Base-by-base conservation (phyloP, 1,140 invertebrate genomes). In the Drosophila navojoa region DNA sequence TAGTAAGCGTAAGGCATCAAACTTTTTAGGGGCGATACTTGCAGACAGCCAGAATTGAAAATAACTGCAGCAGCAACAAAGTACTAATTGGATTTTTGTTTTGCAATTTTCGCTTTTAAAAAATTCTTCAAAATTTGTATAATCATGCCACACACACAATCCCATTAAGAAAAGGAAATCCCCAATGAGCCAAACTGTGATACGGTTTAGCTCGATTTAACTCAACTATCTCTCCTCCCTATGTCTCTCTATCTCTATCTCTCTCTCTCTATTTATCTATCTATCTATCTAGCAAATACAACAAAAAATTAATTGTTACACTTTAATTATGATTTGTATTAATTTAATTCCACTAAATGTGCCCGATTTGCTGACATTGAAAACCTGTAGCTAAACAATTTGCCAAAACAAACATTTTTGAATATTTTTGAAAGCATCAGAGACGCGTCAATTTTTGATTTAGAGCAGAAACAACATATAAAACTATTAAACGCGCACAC, bases 81-180 rank as follows among this genome's bases (percentile, higher is more conserved):
- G 71, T 58, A 78, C 71, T 44, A 79, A 91, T 91, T 91, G 90
- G 90, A 91, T 91, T 91, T 91, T 91, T 91, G 90, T 91, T 91
- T 90, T 92, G 91, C 90, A 92, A 92, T 91, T 92, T 91, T 91
- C 84, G 91, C 87, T 90, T 80, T 86, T 77, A 79, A 89, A 89
- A 25, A 89, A 75, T 73, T 61, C 67, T 75, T 78, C 45, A 22
- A 73, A 87, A 79, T 79, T 70, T 10, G 68, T 74, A 66, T 60
- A 64, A 69, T 54, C 25, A 54, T 54, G 52, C 52, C 52, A 54
- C 52, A 54, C 52, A 54, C 52, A 52, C 49, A 16, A 35, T 35
- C 16, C 49, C 45, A 58, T 42, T 35, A 70, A 72, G 77, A 57
- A 79, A 57, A 61, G 55, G 79, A 69, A 74, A 70, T 49, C 44